Evolutionary conservation across 2,888 invertebrate species (phyloP).

Genomic region (Philonicus albiceps): DNA sequence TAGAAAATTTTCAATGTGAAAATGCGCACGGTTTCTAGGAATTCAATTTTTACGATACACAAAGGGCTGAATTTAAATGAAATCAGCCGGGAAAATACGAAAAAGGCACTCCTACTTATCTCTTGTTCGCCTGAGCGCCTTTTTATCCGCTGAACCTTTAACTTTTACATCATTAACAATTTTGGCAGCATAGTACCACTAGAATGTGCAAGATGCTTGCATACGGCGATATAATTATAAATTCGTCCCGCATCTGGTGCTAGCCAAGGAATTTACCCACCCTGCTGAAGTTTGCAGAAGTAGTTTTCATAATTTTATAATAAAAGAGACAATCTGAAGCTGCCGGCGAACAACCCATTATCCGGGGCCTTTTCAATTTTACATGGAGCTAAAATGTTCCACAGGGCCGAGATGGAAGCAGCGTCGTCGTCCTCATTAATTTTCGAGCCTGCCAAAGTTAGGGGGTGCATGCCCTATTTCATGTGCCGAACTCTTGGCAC

Average conservation of each 20-base stretch:
- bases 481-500: conserved; percentile 16
- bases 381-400: background rate
- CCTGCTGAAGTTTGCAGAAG: background rate
- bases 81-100: background rate
- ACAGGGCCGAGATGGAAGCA: background rate
- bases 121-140: background rate
- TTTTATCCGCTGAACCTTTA: background rate
- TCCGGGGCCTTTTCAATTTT: background rate
- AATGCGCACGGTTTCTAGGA: background rate
- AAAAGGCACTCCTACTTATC: background rate
- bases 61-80: background rate
- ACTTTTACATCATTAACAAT: background rate
- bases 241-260: background rate
- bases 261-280: background rate
- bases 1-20: background rate
- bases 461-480: background rate
- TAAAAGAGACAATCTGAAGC: conserved; percentile 1
- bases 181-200: background rate
- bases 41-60: background rate
- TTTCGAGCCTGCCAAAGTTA: background rate
- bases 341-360: conserved; percentile 12
- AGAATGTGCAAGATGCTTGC: background rate
- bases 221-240: background rate
- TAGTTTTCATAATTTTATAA: background rate
- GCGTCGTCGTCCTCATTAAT: conserved; percentile 1